A percentile compares a stretch with the other conserved stretches of the same genome.
These are phyloP conservation scores for Pavo muticus DNA, from an alignment of 2,113 vertebrate genomes.

Conservation along the genomic window DNA sequence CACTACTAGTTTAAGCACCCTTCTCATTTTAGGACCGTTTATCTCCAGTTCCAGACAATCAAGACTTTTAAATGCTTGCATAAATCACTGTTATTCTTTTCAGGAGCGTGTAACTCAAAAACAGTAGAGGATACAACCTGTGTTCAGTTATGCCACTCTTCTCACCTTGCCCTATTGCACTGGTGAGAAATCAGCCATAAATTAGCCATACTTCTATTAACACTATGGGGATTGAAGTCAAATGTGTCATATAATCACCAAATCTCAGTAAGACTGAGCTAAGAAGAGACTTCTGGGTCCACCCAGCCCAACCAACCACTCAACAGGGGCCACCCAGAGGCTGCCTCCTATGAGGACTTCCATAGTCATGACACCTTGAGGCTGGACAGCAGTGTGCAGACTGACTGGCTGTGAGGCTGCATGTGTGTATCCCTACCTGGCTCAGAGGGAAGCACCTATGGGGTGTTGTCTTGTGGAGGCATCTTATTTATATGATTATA, in stretches of 20 bases:
- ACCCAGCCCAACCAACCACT: neutral
- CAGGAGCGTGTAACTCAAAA: neutral
- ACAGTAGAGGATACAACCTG: neutral
- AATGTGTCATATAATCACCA: rapidly evolving
- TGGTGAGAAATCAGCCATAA: neutral
- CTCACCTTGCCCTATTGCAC: neutral
- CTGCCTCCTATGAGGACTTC: rapidly evolving
- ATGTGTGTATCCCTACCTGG: neutral
- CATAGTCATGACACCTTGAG: neutral
- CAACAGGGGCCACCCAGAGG: neutral
- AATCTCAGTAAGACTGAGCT: no score
- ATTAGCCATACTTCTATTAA: neutral
- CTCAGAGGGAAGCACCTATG: neutral
- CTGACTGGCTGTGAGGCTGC: neutral
- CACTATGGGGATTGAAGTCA: neutral
- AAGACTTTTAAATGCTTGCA: neutral
- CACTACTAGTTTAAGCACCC: neutral
- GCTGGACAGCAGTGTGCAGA: neutral
- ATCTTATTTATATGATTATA: neutral
- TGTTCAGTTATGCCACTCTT: neutral
- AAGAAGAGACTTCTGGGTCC: no score
- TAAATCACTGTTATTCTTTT: neutral
- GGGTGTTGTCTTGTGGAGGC: neutral
- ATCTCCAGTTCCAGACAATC: neutral
- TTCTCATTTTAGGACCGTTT: neutral